Evolutionary conservation across 2,113 vertebrate genomes (phyloP), one percentile per base, ranked within the genome.

Genomic region (Ovis aries): DNA sequence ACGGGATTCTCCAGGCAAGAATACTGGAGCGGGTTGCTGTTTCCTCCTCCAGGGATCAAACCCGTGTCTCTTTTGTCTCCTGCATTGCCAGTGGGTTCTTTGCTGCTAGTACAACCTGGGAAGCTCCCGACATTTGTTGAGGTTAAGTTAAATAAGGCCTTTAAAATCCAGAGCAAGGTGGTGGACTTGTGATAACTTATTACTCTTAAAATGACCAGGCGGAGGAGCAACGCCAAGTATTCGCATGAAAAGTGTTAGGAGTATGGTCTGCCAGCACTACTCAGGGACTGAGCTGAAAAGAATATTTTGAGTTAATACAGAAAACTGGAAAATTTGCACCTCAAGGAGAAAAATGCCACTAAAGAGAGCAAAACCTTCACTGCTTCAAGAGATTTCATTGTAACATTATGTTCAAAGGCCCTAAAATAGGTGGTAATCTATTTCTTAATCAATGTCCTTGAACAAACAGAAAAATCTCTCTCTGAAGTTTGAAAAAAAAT

Each of bases 361-460:
- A 59, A 33, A 80, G 59, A 93, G 7, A 48, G 60, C 92, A 96
- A 92, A 95, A 90, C 60, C 84, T 91, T 90, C 8, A 31, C n/a
- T 12, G 50, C 43, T 95, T 96, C 87, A 92, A 53, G 78, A 91
- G 74, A 93, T 60, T 85, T 87, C 59, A 88, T 3, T 81, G 62
- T 62, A 62, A 92, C 80, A 90, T 60, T 77, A 78, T 60, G 80
- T 85, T 96, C 57, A 84, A 93, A 81, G 62, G 27, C 57, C 36
- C 88, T 86, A 64, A 96, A 80, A 67, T 48, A 85, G 77, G 43
- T 95, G 29, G 29, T 60, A 95, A 93, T 93, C 83, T 87, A 57
- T 88, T 81, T 91, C 84, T 86, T 97, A 82, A 97, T 94, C 96
- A 88, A 94, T 81, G 31, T 53, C 21, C 94, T 36, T 45, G 64